Evolutionary conservation across 1,140 invertebrate species (phyloP), one percentile per base, ranked within the genome.

Genomic region (Solen grandis): DNA sequence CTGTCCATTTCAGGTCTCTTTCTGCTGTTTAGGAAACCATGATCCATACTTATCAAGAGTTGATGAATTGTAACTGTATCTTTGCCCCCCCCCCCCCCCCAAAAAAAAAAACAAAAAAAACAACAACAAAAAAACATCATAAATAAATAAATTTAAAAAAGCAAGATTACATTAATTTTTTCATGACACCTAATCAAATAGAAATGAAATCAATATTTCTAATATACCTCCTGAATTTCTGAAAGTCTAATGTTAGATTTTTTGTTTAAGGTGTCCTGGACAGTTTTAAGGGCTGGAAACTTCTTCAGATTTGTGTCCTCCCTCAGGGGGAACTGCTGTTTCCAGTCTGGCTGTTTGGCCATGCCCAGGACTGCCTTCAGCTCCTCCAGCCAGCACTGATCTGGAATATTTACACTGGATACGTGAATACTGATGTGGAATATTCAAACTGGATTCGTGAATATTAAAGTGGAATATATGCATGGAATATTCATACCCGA

Each of bases 281-380:
- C 84, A 8, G 90, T 86, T 62, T 84, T 84, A 16, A 93, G 72
- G 19, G 91, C 85, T 29, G 90, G 83, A 60, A 93, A 89, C 73
- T 88, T 83, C 54, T 88, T 88, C 59, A 93, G 81, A 54, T 89
- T 88, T 36, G 90, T 88, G 73, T 93, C 92, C 85, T 93, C 93
- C 46, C 84, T 84, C 27, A 93, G 84, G 19, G 91, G 90, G 35
- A 90, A 87, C 19, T 65, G 81, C 80, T 92, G 92, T 27, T 83
- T 79, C 91, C 91, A 92, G n/a, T 86, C 85, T 13, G 31, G 19
- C 22, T 84, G 19, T 35, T 63, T 73, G 13, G 80, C 63, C 13
- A 74, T 72, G 31, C 50, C 81, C 2, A 89, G 59, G 3, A 86
- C 80, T 2, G 46, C 72, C 52, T 83, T 79, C 13, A 90, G 73